A percentile compares a stretch with the other conserved stretches of the same genome.
Conservation (phyloP, 2,888 invertebrate species). For the Heliconius ethilla region DNA sequence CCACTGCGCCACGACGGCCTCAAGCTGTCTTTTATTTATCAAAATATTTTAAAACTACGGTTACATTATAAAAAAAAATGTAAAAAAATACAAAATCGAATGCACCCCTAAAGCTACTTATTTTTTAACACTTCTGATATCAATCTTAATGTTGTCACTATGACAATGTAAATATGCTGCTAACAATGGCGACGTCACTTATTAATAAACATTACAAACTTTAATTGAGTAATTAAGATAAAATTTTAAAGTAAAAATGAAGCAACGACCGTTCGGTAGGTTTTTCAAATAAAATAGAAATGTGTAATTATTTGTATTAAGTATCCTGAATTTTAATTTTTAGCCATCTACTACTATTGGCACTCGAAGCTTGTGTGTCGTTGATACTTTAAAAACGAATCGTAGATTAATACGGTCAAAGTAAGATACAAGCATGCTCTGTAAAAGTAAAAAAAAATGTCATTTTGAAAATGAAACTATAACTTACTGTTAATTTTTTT, state of each 20-base stretch:
- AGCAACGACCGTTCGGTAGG: constrained; percentile 75
- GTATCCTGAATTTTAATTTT: constrained; percentile 49
- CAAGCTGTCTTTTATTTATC: not conserved
- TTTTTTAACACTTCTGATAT: not conserved
- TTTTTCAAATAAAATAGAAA: constrained; percentile 64
- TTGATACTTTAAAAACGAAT: too few species aligned
- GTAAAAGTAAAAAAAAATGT: too few species aligned
- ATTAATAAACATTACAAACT: constrained; percentile 47
- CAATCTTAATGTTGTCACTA: constrained; percentile 20
- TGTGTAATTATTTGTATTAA: constrained; percentile 64
- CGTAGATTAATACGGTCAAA: too few species aligned
- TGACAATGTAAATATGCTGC: constrained; percentile 18
- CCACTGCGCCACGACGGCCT: not conserved
- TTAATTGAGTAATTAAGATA: constrained; percentile 80
- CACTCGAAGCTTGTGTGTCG: not conserved
- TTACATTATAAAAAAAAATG: not conserved
- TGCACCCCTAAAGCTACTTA: constrained; percentile 12
- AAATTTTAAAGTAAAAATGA: constrained; percentile 63
- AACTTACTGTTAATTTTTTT: too few species aligned
- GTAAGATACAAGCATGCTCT: too few species aligned
- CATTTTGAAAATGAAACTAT: too few species aligned
- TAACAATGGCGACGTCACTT: constrained; percentile 21
- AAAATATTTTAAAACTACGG: not conserved
- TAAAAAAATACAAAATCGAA: not conserved
- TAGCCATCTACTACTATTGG: constrained; percentile 11